Percentiles rank a stretch among this genome's conserved stretches.
Conservation (phyloP, 2,113 vertebrate genomes). For the Columba janthina region DNA sequence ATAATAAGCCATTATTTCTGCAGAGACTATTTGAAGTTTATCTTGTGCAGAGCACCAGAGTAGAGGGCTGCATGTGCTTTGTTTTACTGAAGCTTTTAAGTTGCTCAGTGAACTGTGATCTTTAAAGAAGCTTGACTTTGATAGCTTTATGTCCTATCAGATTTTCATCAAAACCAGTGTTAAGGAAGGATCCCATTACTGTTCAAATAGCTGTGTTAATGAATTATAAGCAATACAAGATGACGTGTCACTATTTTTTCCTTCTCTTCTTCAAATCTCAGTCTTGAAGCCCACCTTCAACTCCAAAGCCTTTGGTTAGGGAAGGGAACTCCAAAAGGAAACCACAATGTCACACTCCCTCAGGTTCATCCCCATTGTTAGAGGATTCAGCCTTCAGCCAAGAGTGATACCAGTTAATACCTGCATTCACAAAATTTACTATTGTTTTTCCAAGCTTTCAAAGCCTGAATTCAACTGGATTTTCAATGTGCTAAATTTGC, state of each 20-base stretch:
- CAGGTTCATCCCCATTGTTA: fast-evolving
- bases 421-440: neutral
- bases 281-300: neutral
- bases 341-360: neutral
- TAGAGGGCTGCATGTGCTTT: conserved; percentile 21
- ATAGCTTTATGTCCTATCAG: conserved; percentile 33
- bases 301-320: neutral
- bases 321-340: neutral
- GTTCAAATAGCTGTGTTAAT: conserved; percentile 13
- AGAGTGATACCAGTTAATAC: neutral
- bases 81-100: conserved; percentile 47
- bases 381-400: neutral
- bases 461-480: neutral
- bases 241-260: neutral
- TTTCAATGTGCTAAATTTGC: neutral
- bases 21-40: neutral
- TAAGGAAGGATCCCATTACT: neutral
- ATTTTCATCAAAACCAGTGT: conserved; percentile 33
- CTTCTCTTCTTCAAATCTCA: neutral
- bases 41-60: neutral
- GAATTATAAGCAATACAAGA: neutral
- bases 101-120: conserved; percentile 48
- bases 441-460: neutral
- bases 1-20: conserved; percentile 24
- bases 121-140: conserved; percentile 45